Conservation (phyloP, 2,797 vertebrate species). For the Rachycentron canadum region DNA sequence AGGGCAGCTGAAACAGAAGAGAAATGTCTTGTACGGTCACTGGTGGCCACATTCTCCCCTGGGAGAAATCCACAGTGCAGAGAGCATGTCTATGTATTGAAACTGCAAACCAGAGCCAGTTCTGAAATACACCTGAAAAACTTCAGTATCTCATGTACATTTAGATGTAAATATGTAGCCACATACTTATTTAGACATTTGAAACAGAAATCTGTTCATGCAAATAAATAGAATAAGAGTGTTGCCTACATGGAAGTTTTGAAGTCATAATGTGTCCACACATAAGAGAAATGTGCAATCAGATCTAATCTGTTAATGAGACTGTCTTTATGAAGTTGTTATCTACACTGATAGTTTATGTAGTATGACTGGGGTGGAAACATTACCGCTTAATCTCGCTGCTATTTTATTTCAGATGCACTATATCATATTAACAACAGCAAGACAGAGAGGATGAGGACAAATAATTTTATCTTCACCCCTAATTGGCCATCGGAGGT, state of each 20-base stretch:
- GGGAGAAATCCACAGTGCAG: not conserved
- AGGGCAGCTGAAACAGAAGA: slow-evolving; percentile 25
- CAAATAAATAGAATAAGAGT: not conserved
- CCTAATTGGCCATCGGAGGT: slow-evolving; percentile 35
- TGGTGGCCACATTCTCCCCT: slow-evolving; percentile 13
- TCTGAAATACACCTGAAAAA: not conserved
- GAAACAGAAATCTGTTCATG: not conserved
- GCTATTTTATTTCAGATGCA: slow-evolving; percentile 28
- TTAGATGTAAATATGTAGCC: not conserved
- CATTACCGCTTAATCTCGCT: not conserved
- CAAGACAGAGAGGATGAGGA: slow-evolving; percentile 10
- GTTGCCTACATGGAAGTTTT: not conserved
- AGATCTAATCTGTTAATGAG: not conserved
- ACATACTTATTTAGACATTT: not conserved
- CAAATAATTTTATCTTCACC: slow-evolving; percentile 34
- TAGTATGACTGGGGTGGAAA: not conserved
- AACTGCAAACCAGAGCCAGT: not conserved
- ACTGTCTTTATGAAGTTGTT: slow-evolving; percentile 5
- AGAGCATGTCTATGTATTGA: slow-evolving; percentile 4
- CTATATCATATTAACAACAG: slow-evolving; percentile 19
- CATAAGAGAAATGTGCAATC: not conserved
- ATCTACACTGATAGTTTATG: slow-evolving; percentile 4
- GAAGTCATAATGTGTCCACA: not conserved
- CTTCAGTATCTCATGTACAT: not conserved
- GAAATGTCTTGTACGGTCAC: slow-evolving; percentile 34